Evolutionary conservation across 2,888 invertebrate species (phyloP), one percentile per base, ranked within the genome.

Genomic region (Yponomeuta plumbellus): DNA sequence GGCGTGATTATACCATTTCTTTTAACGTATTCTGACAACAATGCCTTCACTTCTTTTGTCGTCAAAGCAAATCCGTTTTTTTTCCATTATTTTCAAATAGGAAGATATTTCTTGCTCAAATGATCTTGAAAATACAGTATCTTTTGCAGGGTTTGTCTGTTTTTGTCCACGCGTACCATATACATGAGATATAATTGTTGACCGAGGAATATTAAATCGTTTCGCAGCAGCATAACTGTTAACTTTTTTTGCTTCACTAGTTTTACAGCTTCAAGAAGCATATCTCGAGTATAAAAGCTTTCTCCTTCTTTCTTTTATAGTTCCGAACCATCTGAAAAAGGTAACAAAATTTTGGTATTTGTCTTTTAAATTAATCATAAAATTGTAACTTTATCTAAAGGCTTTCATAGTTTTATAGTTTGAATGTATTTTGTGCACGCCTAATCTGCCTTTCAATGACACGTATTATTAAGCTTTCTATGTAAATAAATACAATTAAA

Each of bases 1-100:
- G 73, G 72, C 10, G 73, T 76, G 67, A 66, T 66, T 6, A 77
- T 69, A 8, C 73, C 68, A 68, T 76, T 77, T 66, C 66, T 65
- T 58, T 61, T 65, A 10, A 74, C 73, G 67, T 71, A 76, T 40
- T 72, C 66, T 1, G 69, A 68, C 10, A 76, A 71, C 26, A 71
- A 3, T 21, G 71, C 66, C 23, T 75, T 62, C 13, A 76, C 67
- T 69, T 77, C 77, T 63, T 70, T 70, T 69, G 72, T 73, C 13
- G 76, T 71, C 22, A 77, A 67, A 1, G 76, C 76, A 67, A 73
- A 75, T 11, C 77, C 75, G 70, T 72, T 75, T 71, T 76, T n/a
- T 76, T 69, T 78, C 74, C 69, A 77, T 69, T 17, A 63, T 64
- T 61, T 69, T 70, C 21, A 76, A 58, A 63, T 66, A 23, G 17